These are phyloP conservation scores for Auanema freiburgensis DNA, from an alignment of 2,888 invertebrate species.

Conservation along the genomic window DNA sequence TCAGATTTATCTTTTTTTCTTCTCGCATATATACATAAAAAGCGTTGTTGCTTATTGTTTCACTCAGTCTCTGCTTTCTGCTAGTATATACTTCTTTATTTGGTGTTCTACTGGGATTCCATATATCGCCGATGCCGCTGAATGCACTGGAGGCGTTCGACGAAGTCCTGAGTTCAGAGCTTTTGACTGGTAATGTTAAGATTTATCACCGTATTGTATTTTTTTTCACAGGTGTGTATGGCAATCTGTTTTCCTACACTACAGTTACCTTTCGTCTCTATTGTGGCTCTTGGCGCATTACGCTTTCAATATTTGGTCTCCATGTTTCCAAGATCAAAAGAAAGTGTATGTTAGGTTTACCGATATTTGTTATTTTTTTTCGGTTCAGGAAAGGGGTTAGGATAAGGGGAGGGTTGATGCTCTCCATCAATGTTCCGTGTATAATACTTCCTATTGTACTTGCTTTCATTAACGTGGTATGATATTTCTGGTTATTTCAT, in stretches of 20 bases:
- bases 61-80: constrained; percentile 5
- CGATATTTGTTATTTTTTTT: neutral
- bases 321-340: constrained; percentile 9
- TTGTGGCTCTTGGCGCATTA: constrained; percentile 8
- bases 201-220: no score
- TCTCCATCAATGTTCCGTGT: no score
- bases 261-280: neutral
- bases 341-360: constrained; percentile 4
- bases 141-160: neutral
- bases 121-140: constrained; percentile 4
- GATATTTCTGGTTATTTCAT: no score
- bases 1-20: constrained; percentile 14
- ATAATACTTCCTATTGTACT: no score
- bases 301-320: constrained; percentile 4
- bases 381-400: no score
- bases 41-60: constrained; percentile 5
- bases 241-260: constrained; percentile 6
- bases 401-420: no score
- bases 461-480: no score
- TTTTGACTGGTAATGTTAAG: constrained; percentile 2
- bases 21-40: constrained; percentile 4
- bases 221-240: constrained; percentile 15
- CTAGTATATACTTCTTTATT: neutral
- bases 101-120: constrained; percentile 8
- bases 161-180: neutral